These are phyloP conservation scores for Mormyrus proboscirostris DNA, from an alignment of 2,797 vertebrate genomes.

Conservation along the genomic window DNA sequence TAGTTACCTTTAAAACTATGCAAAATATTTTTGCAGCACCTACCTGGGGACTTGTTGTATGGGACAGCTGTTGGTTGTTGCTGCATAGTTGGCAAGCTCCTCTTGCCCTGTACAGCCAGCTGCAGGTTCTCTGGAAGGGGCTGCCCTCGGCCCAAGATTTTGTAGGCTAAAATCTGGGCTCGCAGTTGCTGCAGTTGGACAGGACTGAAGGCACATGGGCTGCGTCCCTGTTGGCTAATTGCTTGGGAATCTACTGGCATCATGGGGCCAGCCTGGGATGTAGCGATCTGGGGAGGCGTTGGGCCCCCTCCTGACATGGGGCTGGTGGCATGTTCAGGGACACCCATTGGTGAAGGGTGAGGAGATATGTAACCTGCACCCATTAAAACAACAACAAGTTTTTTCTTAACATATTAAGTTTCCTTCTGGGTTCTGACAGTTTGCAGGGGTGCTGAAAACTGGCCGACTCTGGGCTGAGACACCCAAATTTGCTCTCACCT, in stretches of 20 bases:
- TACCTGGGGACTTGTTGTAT: conserved; percentile 79
- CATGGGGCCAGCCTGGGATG: conserved; percentile 74
- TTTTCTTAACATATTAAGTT: background rate
- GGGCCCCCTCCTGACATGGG: conserved; percentile 91
- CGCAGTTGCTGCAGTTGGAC: conserved; percentile 93
- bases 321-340: conserved; percentile 85
- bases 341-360: conserved; percentile 85
- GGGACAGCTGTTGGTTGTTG: conserved; percentile 66
- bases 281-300: conserved; percentile 85
- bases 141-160: conserved; percentile 90
- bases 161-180: conserved; percentile 96
- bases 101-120: conserved; percentile 93
- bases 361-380: conserved; percentile 90
- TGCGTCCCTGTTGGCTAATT: conserved; percentile 76
- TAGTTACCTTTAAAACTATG: background rate
- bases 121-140: conserved; percentile 93
- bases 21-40: background rate
- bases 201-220: conserved; percentile 86
- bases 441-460: background rate
- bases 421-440: background rate
- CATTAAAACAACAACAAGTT: background rate
- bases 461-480: background rate
- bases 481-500: background rate
- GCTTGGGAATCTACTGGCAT: conserved; percentile 80
- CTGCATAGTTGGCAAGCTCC: conserved; percentile 87